These are phyloP conservation scores for Argyrosomus regius DNA, from an alignment of 2,797 vertebrate species.

Conservation along the genomic window DNA sequence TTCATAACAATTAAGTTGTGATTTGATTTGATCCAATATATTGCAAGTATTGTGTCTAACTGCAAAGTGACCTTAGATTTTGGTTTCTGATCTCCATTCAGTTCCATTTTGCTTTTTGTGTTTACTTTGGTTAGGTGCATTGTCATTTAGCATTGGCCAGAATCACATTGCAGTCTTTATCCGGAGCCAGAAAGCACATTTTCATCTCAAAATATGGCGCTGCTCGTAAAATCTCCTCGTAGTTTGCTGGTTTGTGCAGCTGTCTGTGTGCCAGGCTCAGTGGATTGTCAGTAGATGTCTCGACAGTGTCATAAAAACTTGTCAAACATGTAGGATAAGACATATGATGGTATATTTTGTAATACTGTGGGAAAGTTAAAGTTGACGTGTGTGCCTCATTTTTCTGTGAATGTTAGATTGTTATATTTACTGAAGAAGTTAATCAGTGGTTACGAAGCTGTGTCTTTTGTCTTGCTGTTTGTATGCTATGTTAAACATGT, in stretches of 20 bases:
- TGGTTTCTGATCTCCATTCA: background rate
- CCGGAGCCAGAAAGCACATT: background rate
- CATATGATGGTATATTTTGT: background rate
- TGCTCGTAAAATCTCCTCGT: background rate
- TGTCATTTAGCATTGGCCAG: background rate
- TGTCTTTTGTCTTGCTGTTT: background rate
- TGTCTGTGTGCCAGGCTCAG: background rate
- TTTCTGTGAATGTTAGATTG: too few relatives aligned
- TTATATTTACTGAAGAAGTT: background rate
- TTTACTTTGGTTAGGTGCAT: constrained; percentile 9
- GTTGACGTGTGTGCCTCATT: too few relatives aligned
- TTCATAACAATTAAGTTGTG: background rate
- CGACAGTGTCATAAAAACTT: background rate
- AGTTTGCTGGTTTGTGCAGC: background rate
- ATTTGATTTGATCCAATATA: background rate
- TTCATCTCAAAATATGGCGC: background rate
- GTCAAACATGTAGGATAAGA: background rate
- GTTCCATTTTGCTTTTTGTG: background rate
- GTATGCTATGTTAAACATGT: background rate
- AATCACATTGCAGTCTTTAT: background rate
- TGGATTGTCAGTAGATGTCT: background rate
- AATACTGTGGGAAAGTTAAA: background rate
- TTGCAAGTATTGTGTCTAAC: background rate
- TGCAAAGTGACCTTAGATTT: background rate
- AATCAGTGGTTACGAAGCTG: too few relatives aligned